phyloP scores from a whole-genome alignment of 2,888 invertebrate species.

The Byasa hedistus region DNA sequence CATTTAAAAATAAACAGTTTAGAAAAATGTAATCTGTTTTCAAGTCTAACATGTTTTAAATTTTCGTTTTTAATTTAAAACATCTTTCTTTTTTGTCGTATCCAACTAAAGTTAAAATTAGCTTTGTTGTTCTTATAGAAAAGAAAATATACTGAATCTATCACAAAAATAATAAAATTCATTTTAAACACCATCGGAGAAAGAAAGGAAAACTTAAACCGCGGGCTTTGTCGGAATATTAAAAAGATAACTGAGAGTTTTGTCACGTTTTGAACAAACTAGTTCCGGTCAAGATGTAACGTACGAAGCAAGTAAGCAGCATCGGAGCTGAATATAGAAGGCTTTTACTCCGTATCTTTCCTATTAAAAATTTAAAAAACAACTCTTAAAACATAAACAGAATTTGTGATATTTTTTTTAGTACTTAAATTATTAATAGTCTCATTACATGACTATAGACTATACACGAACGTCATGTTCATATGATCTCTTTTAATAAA shows the following conservation, averaged over 20 bases:
- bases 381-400: no score
- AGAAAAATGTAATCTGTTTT: no score
- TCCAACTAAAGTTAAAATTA: not conserved
- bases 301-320: conserved; percentile 14
- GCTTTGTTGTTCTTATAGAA: not conserved
- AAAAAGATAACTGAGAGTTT: conserved; percentile 14
- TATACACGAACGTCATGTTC: no score
- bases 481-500: no score
- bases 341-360: not conserved
- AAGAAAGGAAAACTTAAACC: conserved; percentile 4
- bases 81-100: no score
- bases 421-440: no score
- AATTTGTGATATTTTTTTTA: no score
- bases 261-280: conserved; percentile 22
- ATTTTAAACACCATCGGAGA: not conserved
- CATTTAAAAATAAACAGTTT: no score
- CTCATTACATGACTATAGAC: no score
- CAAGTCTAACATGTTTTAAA: no score
- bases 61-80: no score
- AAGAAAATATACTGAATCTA: not conserved
- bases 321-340: conserved; percentile 11
- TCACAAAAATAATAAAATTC: not conserved
- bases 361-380: no score
- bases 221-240: conserved; percentile 20
- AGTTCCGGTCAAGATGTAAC: conserved; percentile 22